A percentile compares a stretch with the other conserved stretches of the same genome.
Conservation (phyloP, 2,888 invertebrate genomes). For the Agrotis clavis region DNA sequence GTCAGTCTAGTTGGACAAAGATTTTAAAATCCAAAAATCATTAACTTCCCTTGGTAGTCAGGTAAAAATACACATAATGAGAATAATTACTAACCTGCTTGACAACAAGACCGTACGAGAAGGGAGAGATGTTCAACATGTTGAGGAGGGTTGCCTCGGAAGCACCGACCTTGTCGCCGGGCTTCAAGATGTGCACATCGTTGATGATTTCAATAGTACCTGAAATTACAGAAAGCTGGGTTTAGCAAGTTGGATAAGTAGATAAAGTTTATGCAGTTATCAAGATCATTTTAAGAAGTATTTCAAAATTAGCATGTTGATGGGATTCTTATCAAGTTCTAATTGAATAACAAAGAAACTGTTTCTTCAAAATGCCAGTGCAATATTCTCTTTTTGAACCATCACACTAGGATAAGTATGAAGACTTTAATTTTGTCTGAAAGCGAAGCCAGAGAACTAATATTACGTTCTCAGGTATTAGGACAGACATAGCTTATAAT, state of each 20-base stretch:
- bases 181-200: slow-evolving; percentile 97
- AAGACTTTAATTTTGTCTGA: slow-evolving; percentile 81
- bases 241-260: slow-evolving; percentile 6
- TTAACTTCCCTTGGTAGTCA: no score
- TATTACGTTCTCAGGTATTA: slow-evolving; percentile 75
- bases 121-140: slow-evolving; percentile 99
- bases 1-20: no score
- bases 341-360: no score
- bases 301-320: no score
- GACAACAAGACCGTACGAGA: slow-evolving; percentile 99
- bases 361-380: slow-evolving; percentile 86
- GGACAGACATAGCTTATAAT: slow-evolving; percentile 73
- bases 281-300: no score
- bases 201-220: slow-evolving; percentile 99
- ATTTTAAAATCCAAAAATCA: no score
- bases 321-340: no score
- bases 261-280: neutral
- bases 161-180: slow-evolving; percentile 99
- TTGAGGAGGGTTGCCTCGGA: slow-evolving; percentile 99
- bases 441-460: slow-evolving; percentile 80
- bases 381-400: slow-evolving; percentile 68
- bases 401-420: slow-evolving; percentile 86
- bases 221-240: slow-evolving; percentile 57
- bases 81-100: slow-evolving; percentile 92
- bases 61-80: neutral